Base-by-base conservation (phyloP, 2,113 vertebrate genomes). In the Pseudonaja textilis region DNA sequence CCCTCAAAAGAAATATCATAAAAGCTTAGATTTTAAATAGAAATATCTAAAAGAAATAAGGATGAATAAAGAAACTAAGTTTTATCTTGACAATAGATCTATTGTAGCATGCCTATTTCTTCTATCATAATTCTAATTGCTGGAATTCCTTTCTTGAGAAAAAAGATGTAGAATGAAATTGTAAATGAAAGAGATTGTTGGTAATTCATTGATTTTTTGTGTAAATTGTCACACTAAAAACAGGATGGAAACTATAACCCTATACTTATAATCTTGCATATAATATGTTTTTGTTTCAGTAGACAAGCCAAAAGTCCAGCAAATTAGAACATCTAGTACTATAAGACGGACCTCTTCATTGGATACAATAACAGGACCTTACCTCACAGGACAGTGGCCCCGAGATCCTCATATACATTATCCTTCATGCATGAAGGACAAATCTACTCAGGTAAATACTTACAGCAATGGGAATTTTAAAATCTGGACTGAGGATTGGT, bases 301-400 rank as follows among this genome's bases (percentile, higher is more conserved):
- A 96, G 99, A 99, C 97, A 98, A 98, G 96, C 97, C 98, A 95
- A 98, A 98, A 97, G 96, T 98, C 91, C 99, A 98, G 96, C 98
- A 98, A 97, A 97, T 98, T 93, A 98, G 98, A 95, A 97, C 97
- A 93, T 98, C 98, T 95, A 98, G 97, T 96, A 98, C 98, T 95
- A 99, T 99, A 97, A 97, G 99, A 91, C 97, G 98, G 96, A 99
- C 98, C 39, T 99, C 98, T 92, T 99, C 99, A 91, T 97, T 99
- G 97, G 99, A 99, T 91, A 98, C 99, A 89, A 99, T 99, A 97
- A 99, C 98, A 92, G 99, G 98, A 96, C 98, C 99, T 89, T 99
- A 99, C 98, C 99, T 99, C 97, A 99, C 98, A 2, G 99, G 99
- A 96, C 99, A 99, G 97, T 99, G 99, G 99, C 99, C 99, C 42